These are phyloP conservation scores for Latheticus oryzae DNA, from an alignment of 2,888 invertebrate genomes.

Conservation along the genomic window DNA sequence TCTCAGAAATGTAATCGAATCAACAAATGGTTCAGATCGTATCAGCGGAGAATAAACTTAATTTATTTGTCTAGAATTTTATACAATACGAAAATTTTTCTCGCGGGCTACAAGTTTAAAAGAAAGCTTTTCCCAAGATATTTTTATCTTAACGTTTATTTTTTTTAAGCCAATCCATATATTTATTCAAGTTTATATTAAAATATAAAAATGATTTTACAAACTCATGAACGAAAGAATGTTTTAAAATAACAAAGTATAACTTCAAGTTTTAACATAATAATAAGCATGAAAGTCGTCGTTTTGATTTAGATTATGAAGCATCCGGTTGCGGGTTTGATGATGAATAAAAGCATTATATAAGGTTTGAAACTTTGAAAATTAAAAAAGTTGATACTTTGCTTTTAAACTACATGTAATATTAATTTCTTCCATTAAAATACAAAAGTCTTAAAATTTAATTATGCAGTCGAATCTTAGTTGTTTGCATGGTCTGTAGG, in stretches of 20 bases:
- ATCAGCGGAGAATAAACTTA: slow-evolving; percentile 28
- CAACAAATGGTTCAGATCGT: slow-evolving; percentile 28
- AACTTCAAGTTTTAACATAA: slow-evolving; percentile 3
- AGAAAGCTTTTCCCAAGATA: slow-evolving; percentile 29
- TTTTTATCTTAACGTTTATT: slow-evolving; percentile 30
- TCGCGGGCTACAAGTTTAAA: slow-evolving; percentile 21
- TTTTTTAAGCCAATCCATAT: slow-evolving; percentile 17
- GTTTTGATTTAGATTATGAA: slow-evolving; percentile 17
- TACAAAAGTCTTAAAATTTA: no score
- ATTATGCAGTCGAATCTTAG: no score
- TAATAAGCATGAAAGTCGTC: slow-evolving; percentile 6
- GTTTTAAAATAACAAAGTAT: slow-evolving; percentile 1
- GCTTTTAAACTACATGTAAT: slow-evolving; percentile 16
- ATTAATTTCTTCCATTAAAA: slow-evolving; percentile 18
- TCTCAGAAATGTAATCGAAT: slow-evolving; percentile 20
- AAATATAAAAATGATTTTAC: slow-evolving; percentile 9
- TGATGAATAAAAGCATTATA: slow-evolving; percentile 19
- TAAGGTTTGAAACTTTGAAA: slow-evolving; percentile 11
- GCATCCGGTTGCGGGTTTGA: slow-evolving; percentile 16
- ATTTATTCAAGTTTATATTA: slow-evolving; percentile 22
- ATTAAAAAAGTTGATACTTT: slow-evolving; percentile 26
- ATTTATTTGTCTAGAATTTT: slow-evolving; percentile 26
- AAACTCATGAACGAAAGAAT: not conserved
- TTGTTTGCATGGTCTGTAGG: no score
- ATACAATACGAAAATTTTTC: slow-evolving; percentile 26